A percentile compares a stretch with the other conserved stretches of the same genome.
Evolutionary conservation across 2,113 vertebrate species (phyloP).

Genomic region (Corythoichthys intestinalis): DNA sequence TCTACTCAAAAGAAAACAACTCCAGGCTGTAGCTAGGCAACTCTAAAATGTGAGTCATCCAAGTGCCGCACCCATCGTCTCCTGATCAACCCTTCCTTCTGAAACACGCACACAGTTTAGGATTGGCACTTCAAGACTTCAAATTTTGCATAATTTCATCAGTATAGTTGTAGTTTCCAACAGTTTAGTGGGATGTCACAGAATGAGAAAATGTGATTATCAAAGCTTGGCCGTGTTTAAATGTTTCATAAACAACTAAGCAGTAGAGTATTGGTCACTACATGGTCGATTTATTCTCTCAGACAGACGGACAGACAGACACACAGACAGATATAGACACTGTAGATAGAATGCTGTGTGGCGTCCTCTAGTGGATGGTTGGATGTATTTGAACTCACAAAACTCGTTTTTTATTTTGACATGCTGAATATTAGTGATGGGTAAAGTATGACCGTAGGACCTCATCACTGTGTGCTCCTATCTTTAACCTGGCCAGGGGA

Average conservation of each 20-base stretch:
- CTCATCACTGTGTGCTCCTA: no score
- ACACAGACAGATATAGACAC: no score
- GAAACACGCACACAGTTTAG: background rate
- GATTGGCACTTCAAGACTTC: background rate
- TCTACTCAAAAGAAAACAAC: constrained; percentile 67
- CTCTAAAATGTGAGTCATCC: constrained; percentile 73
- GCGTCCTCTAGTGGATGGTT: constrained; percentile 39
- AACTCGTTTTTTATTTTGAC: background rate
- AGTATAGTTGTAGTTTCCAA: background rate
- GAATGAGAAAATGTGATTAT: background rate
- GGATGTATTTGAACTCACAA: background rate
- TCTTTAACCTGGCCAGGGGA: no score
- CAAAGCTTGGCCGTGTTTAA: background rate
- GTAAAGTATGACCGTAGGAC: no score
- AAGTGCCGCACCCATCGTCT: constrained; percentile 63
- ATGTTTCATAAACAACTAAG: background rate
- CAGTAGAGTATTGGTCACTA: background rate
- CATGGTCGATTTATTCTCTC: background rate
- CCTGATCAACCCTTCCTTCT: constrained; percentile 27
- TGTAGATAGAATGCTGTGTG: constrained; percentile 5
- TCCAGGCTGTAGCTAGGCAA: constrained; percentile 71
- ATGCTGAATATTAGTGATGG: no score
- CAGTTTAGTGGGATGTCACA: background rate
- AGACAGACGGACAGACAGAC: background rate
- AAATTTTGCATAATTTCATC: background rate